Evolutionary conservation across 2,113 vertebrate species (phyloP).

Genomic region (Pyxicephalus adspersus): DNA sequence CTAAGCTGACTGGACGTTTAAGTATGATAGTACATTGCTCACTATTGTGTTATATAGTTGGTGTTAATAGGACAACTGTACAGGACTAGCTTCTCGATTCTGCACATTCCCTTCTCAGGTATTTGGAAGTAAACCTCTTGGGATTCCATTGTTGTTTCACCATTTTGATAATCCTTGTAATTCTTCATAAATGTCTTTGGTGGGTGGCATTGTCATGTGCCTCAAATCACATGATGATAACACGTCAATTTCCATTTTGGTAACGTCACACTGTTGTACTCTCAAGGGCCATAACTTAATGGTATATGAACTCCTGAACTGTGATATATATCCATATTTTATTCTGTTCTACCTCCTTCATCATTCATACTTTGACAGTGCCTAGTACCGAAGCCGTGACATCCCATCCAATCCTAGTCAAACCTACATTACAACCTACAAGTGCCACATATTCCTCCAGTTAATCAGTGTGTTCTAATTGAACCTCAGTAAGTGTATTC

Average conservation of each 20-base stretch:
- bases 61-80: constrained; percentile 49
- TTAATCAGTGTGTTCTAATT: not conserved
- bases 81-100: constrained; percentile 51
- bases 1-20: constrained; percentile 48
- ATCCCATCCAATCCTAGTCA: not conserved
- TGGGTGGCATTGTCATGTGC: constrained; percentile 35
- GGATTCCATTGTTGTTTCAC: constrained; percentile 30
- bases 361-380: constrained; percentile 37
- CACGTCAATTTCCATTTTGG: constrained; percentile 27
- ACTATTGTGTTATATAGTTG: constrained; percentile 42
- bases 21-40: constrained; percentile 22
- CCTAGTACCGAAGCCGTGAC: constrained; percentile 43
- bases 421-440: constrained; percentile 20
- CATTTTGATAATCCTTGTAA: constrained; percentile 5
- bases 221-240: constrained; percentile 29
- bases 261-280: constrained; percentile 45
- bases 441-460: constrained; percentile 34
- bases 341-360: constrained; percentile 47
- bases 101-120: constrained; percentile 58
- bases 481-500: constrained; percentile 8
- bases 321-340: constrained; percentile 31
- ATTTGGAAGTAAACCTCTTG: constrained; percentile 48
- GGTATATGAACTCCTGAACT: constrained; percentile 41
- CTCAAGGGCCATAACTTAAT: constrained; percentile 1
- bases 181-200: not conserved